phyloP scores from a whole-genome alignment of 1,140 invertebrate genomes.

The Micrasema longulum region DNA sequence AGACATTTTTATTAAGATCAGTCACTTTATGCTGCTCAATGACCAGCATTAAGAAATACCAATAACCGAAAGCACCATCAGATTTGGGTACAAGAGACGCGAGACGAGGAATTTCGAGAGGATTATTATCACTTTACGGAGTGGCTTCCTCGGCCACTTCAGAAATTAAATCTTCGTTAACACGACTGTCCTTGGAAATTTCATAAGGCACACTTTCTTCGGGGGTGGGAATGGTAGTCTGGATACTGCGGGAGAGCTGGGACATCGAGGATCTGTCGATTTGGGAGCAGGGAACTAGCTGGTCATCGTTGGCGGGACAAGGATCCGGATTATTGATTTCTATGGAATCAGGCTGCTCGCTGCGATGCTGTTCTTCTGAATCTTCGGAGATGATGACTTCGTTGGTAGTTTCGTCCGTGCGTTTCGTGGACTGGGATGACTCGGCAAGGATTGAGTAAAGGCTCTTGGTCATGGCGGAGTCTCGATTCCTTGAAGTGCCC shows the following conservation, averaged over 20 bases:
- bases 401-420: conserved; percentile 54
- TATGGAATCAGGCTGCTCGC: conserved; percentile 63
- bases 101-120: conserved; percentile 38
- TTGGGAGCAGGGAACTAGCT: conserved; percentile 16
- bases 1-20: conserved; percentile 20
- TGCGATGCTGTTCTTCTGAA: conserved; percentile 30
- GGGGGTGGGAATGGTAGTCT: conserved; percentile 8
- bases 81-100: conserved; percentile 22
- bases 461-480: conserved; percentile 42
- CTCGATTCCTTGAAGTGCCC: background rate
- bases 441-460: conserved; percentile 24
- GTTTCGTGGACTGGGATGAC: conserved; percentile 59
- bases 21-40: conserved; percentile 5
- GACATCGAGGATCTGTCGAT: background rate
- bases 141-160: conserved; percentile 52
- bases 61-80: conserved; percentile 32
- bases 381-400: conserved; percentile 21
- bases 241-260: background rate
- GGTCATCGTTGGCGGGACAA: conserved; percentile 21
- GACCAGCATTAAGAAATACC: background rate
- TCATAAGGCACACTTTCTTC: conserved; percentile 52
- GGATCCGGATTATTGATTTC: conserved; percentile 56
- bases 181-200: conserved; percentile 26
- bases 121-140: conserved; percentile 41
- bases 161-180: conserved; percentile 34